Conservation (phyloP, 2,797 vertebrate species). For the Melanogrammus aeglefinus region DNA sequence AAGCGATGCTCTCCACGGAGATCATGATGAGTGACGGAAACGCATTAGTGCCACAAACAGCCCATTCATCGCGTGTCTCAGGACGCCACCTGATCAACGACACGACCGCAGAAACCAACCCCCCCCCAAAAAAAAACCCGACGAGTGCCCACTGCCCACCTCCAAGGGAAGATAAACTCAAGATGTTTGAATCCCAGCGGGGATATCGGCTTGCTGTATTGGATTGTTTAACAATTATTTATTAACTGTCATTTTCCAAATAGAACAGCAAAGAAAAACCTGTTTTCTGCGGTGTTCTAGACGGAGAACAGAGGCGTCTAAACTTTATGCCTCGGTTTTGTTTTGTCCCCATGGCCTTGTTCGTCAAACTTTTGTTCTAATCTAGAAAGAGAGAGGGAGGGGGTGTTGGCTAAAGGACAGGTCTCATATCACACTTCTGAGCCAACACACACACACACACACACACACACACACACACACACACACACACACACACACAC, state of each 20-base stretch:
- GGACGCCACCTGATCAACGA: constrained; percentile 52
- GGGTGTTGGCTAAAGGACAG: neutral
- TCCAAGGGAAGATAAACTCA: constrained; percentile 29
- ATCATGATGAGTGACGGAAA: constrained; percentile 51
- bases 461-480: no score
- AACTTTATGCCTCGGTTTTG: neutral
- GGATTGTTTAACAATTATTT: neutral
- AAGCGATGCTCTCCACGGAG: constrained; percentile 51
- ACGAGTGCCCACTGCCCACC: no score
- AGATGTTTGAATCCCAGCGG: constrained; percentile 16
- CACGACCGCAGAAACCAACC: constrained; percentile 44
- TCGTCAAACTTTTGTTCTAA: neutral
- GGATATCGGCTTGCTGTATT: constrained; percentile 21
- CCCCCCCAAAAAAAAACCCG: no score
- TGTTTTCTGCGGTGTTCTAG: neutral
- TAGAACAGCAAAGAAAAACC: neutral
- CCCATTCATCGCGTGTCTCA: constrained; percentile 52
- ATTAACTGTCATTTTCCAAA: neutral
- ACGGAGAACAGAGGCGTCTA: neutral
- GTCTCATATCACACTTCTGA: neutral
- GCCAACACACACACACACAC: neutral
- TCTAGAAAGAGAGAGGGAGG: neutral
- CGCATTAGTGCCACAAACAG: constrained; percentile 55
- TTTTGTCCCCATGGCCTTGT: neutral
- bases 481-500: constrained; percentile 5